Evolutionary conservation across 2,888 invertebrate species (phyloP).

Genomic region (Ophion slaviceki): DNA sequence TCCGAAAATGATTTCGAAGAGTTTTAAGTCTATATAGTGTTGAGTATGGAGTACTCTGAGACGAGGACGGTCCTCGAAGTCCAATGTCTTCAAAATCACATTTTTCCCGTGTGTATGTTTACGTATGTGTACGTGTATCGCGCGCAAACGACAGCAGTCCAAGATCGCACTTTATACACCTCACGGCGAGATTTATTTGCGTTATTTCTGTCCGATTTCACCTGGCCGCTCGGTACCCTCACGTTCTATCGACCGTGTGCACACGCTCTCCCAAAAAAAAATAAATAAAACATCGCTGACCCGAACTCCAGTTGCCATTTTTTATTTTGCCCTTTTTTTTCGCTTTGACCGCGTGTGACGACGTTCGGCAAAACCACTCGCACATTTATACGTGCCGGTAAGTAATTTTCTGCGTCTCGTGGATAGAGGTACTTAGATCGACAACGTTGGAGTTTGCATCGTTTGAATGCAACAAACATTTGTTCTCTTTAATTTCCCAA

Average conservation of each 20-base stretch:
- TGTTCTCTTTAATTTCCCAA: too few species aligned
- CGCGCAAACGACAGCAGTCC: background rate
- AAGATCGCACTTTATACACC: slow-evolving; percentile 17
- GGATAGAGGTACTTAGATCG: slow-evolving; percentile 20
- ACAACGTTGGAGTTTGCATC: too few species aligned
- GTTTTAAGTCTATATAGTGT: background rate
- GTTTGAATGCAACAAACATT: too few species aligned
- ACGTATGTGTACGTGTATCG: background rate
- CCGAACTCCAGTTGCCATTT: background rate
- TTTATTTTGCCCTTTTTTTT: background rate
- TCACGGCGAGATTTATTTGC: slow-evolving; percentile 25
- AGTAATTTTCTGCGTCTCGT: slow-evolving; percentile 32
- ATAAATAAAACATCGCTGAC: background rate
- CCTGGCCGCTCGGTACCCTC: slow-evolving; percentile 69
- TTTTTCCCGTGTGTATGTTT: background rate
- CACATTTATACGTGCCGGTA: slow-evolving; percentile 51
- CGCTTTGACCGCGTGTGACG: slow-evolving; percentile 9
- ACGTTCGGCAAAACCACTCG: slow-evolving; percentile 28
- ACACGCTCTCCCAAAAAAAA: slow-evolving; percentile 28
- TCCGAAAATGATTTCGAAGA: background rate
- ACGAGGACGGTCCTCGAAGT: too few species aligned
- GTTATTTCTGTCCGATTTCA: slow-evolving; percentile 70
- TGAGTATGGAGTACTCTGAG: background rate
- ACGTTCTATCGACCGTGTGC: slow-evolving; percentile 30
- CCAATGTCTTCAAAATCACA: background rate